Base-by-base conservation (phyloP, 2,113 vertebrate genomes). In the Rynchops niger region DNA sequence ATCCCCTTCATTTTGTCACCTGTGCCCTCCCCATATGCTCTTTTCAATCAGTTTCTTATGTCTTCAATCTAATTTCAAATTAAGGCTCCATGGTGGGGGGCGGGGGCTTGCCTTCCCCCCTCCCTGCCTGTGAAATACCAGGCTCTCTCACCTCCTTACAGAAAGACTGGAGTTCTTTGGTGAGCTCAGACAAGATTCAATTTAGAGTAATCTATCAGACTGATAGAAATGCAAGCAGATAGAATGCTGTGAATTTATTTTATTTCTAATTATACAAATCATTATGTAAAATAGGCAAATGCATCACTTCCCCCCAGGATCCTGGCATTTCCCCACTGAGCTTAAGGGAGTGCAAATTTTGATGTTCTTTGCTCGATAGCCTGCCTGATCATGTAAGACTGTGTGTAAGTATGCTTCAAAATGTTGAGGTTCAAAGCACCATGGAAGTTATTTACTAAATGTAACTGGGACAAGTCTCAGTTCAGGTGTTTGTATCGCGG, bases 211-310 rank as follows among this genome's bases (percentile, higher is more conserved):
- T 79, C 88, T 92, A 91, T 95, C 66, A 88, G 70, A 76, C 65
- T 84, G 87, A 95, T 95, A 95, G 65, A 96, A 93, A 95, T 84
- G 70, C 67, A 88, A 94, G 78, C 66, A 95, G 79, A 89, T 95
- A 63, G 18, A 85, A 81, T 15, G 65, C 53, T 52, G 40, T 45
- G 32, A 93, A 88, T 18, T 73, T 88, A 88, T 58, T 89, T 96
- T 91, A 94, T 96, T 97, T 92, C 67, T 88, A 95, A 95, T 90
- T 95, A 95, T 86, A 95, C 67, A 94, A 91, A 90, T 81, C 17
- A 58, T 88, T 90, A 92, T 63, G 81, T 56, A 90, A 95, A 94
- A 89, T 26, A 95, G 87, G 62, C 30, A 88, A 94, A 85, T 59
- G 63, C 38, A 91, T 91, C 42, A 87, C 59, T 80, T 50, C 7